Conservation (phyloP, 1,140 invertebrate genomes). For the Drosophila littoralis region DNA sequence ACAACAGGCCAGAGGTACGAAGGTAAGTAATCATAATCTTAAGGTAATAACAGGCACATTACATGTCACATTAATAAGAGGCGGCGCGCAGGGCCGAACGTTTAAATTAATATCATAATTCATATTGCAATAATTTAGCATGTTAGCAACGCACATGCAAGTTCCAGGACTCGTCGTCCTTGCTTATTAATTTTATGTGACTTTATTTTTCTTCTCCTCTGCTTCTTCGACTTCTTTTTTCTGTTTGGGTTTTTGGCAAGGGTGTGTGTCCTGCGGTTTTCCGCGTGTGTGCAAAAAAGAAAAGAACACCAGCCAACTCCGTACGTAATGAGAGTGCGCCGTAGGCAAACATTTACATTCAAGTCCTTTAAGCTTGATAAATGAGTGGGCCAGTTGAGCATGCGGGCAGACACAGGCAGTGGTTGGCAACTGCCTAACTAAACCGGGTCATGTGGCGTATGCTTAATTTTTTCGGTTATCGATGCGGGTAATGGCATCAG, state of each 20-base stretch:
- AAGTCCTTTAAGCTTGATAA: conserved; percentile 80
- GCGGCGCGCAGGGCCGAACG: conserved; percentile 41
- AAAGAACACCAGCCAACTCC: conserved; percentile 11
- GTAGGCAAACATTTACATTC: conserved; percentile 61
- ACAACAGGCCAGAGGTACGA: conserved; percentile 11
- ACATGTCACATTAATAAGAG: conserved; percentile 79
- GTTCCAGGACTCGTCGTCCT: conserved; percentile 26
- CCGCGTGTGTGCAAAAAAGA: conserved; percentile 60
- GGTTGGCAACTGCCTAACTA: conserved; percentile 23
- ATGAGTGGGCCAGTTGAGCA: conserved; percentile 51
- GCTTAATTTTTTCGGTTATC: conserved; percentile 37
- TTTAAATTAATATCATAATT: conserved; percentile 83
- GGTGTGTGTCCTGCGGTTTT: conserved; percentile 44
- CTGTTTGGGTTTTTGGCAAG: conserved; percentile 22
- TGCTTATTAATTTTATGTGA: conserved; percentile 81
- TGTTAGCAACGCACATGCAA: conserved; percentile 47
- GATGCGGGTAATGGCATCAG: conserved; percentile 2
- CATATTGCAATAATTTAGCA: conserved; percentile 80
- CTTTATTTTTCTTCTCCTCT: conserved; percentile 43
- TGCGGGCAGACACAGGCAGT: conserved; percentile 2
- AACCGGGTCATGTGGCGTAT: conserved; percentile 55
- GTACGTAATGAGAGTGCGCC: conserved; percentile 61
- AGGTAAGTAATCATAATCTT: conserved; percentile 80
- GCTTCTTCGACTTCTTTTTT: not conserved
- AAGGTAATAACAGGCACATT: conserved; percentile 81